Evolutionary conservation across 2,113 vertebrate genomes (phyloP), one percentile per base, ranked within the genome.

Genomic region (Grantiella picta): DNA sequence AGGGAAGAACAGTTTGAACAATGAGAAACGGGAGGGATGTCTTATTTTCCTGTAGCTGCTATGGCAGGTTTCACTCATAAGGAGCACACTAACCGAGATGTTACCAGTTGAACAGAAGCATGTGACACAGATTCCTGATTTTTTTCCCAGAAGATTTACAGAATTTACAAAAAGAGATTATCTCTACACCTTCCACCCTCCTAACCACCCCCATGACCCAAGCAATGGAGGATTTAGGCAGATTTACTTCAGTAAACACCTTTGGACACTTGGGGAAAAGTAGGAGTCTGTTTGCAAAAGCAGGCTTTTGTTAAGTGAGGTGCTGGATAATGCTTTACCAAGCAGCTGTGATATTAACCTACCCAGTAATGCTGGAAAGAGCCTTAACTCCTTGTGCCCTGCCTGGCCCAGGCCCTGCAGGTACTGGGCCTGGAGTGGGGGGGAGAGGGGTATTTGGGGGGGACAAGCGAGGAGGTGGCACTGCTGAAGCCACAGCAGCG

Each of bases 241-340:
- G 98, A 99, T 99, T 99, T 99, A 99, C 98, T 99, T 99, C 98
- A 98, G 98, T 98, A 99, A 99, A 99, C 99, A 99, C 99, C 99
- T 99, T 99, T 98, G 98, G 98, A 99, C 98, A 99, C 98, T 98
- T 97, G 97, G 98, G 98, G 92, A 94, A 97, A 97, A 98, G 98
- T 96, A 98, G 98, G 97, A 98, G 98, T 98, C 98, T 99, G 99
- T 99, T 99, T 98, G 98, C 98, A 98, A 99, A 99, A 99, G 98
- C 98, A 99, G 96, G 97, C 98, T 99, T 99, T 99, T 99, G 98
- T 99, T 98, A 98, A 96, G 97, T 96, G 98, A 98, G 98, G 98
- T 99, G 97, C 97, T 82, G 95, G 98, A 97, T 99, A 99, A 99
- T 98, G 97, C 98, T 98, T 98, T 98, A 99, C 98, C 98, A 98